Percentiles rank a stretch among this genome's conserved stretches.
Conservation (phyloP, 2,888 invertebrate species). For the Cartodere bifasciata region DNA sequence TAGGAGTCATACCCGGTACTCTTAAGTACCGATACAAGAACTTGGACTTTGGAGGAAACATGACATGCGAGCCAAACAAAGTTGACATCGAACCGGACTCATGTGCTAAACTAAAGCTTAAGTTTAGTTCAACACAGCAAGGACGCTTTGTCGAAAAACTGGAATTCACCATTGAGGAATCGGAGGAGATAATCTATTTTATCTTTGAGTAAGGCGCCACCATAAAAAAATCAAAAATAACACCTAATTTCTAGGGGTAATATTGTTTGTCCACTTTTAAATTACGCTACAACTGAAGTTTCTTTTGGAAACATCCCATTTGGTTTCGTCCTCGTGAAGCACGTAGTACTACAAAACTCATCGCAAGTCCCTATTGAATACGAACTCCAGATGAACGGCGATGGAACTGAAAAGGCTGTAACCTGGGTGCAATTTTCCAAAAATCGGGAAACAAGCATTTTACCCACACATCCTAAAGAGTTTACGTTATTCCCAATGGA, state of each 20-base stretch:
- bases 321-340: constrained; percentile 39
- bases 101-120: constrained; percentile 40
- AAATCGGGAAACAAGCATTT: constrained; percentile 31
- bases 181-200: constrained; percentile 40
- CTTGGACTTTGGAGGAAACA: constrained; percentile 43
- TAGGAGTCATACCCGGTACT: constrained; percentile 47
- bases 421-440: constrained; percentile 37
- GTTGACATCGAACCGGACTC: constrained; percentile 39
- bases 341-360: constrained; percentile 40
- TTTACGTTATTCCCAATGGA: constrained; percentile 39
- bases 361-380: constrained; percentile 43
- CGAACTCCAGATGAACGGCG: constrained; percentile 37
- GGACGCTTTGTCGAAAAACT: constrained; percentile 51
- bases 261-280: constrained; percentile 46
- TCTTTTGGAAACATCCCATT: constrained; percentile 46
- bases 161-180: constrained; percentile 45
- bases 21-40: constrained; percentile 37
- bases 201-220: constrained; percentile 40
- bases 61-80: constrained; percentile 39
- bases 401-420: constrained; percentile 42
- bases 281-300: constrained; percentile 39
- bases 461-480: constrained; percentile 41
- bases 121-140: constrained; percentile 44
- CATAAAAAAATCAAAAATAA: constrained; percentile 2
- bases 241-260: constrained; percentile 41